phyloP scores from a whole-genome alignment of 2,888 invertebrate genomes.

The Drosophila helvetica region DNA sequence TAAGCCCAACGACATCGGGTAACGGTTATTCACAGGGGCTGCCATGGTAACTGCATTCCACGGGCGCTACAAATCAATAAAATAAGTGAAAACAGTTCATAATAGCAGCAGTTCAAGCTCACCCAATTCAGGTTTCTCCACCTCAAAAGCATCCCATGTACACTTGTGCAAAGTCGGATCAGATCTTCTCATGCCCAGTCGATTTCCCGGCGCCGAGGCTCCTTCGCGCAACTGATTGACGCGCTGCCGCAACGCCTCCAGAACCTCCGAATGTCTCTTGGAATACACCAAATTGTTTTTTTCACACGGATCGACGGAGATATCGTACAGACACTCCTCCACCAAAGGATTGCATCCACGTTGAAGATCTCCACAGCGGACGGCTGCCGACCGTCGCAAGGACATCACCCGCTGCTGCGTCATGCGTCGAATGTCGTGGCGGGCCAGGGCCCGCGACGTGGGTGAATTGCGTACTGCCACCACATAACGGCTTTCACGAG shows the following conservation, averaged over 20 bases:
- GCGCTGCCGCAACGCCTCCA: constrained; percentile 80
- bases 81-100: neutral
- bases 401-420: constrained; percentile 46
- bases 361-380: constrained; percentile 56
- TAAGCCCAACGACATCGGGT: neutral
- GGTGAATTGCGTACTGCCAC: constrained; percentile 65
- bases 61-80: constrained; percentile 25
- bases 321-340: constrained; percentile 85
- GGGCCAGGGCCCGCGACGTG: constrained; percentile 57
- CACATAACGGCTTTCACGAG: constrained; percentile 66
- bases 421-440: constrained; percentile 54
- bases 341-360: constrained; percentile 73
- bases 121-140: constrained; percentile 40
- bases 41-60: constrained; percentile 58
- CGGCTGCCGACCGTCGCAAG: constrained; percentile 49
- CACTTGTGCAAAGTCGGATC: constrained; percentile 85
- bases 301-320: constrained; percentile 85
- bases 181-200: constrained; percentile 84
- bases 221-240: constrained; percentile 82
- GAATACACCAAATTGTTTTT: constrained; percentile 75
- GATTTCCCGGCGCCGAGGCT: constrained; percentile 83
- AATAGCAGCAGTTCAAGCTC: neutral
- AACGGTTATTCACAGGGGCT: constrained; percentile 53
- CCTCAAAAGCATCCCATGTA: constrained; percentile 85
- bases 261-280: constrained; percentile 35